Conservation (phyloP, 2,113 vertebrate genomes). For the Varanus komodoensis region DNA sequence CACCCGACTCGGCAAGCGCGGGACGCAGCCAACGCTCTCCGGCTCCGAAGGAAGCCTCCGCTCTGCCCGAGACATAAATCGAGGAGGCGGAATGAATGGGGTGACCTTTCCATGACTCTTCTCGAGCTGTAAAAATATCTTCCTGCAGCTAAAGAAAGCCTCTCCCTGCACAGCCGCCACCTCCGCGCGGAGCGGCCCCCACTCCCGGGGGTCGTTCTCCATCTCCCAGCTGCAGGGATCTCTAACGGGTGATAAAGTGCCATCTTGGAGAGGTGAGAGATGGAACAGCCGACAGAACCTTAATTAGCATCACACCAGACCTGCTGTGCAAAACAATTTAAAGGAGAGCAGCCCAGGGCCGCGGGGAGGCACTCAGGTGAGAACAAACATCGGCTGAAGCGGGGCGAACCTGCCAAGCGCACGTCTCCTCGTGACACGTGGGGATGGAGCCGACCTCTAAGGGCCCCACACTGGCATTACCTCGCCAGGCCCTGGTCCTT, state of each 20-base stretch:
- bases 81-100: background rate
- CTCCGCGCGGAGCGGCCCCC: background rate
- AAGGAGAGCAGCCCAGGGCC: conserved; percentile 32
- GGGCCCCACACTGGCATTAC: background rate
- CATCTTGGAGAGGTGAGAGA: conserved; percentile 47
- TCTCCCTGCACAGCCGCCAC: too few relatives aligned
- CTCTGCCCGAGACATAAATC: background rate
- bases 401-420: conserved; percentile 42
- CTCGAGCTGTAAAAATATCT: background rate
- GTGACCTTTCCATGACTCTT: background rate
- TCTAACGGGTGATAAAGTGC: conserved; percentile 64
- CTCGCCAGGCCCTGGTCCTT: background rate
- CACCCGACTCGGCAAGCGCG: background rate
- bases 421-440: conserved; percentile 39
- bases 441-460: conserved; percentile 22
- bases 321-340: conserved; percentile 60
- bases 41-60: background rate
- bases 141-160: background rate
- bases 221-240: conserved; percentile 30
- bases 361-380: conserved; percentile 51
- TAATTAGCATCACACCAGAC: conserved; percentile 59
- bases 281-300: conserved; percentile 61
- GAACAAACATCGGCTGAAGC: conserved; percentile 66
- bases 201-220: conserved; percentile 45
- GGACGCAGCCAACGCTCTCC: background rate